These are phyloP conservation scores for Drosophila imparisetae DNA, from an alignment of 2,888 invertebrate species.

Conservation along the genomic window DNA sequence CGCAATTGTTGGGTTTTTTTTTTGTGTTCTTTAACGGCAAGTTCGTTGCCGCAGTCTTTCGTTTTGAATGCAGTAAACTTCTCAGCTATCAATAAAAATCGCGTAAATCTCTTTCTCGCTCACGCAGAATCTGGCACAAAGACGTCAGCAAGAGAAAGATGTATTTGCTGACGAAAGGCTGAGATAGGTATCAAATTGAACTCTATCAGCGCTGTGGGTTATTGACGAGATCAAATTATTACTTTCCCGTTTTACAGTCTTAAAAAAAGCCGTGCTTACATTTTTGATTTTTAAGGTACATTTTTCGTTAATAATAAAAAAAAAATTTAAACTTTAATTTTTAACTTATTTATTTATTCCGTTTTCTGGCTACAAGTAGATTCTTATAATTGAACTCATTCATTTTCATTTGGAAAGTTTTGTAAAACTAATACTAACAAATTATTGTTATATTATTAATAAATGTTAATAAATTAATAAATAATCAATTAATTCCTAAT, in stretches of 20 bases:
- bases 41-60: conserved; percentile 63
- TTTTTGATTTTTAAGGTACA: background rate
- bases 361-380: background rate
- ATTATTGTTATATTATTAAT: background rate
- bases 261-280: background rate
- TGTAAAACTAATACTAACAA: background rate
- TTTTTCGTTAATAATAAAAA: too few species aligned
- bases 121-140: conserved; percentile 19
- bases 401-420: background rate
- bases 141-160: background rate
- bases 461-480: background rate
- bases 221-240: background rate
- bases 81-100: conserved; percentile 62
- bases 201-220: background rate
- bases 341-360: background rate
- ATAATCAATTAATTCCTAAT: background rate
- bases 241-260: background rate
- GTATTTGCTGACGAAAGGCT: background rate
- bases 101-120: conserved; percentile 51
- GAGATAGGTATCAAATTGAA: background rate
- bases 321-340: too few species aligned
- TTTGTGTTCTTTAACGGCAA: conserved; percentile 40
- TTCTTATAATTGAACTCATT: background rate
- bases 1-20: conserved; percentile 48
- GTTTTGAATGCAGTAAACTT: conserved; percentile 59